Evolutionary conservation across 1,140 invertebrate species (phyloP), one percentile per base, ranked within the genome.

Genomic region (Muscidifurax raptorellus): DNA sequence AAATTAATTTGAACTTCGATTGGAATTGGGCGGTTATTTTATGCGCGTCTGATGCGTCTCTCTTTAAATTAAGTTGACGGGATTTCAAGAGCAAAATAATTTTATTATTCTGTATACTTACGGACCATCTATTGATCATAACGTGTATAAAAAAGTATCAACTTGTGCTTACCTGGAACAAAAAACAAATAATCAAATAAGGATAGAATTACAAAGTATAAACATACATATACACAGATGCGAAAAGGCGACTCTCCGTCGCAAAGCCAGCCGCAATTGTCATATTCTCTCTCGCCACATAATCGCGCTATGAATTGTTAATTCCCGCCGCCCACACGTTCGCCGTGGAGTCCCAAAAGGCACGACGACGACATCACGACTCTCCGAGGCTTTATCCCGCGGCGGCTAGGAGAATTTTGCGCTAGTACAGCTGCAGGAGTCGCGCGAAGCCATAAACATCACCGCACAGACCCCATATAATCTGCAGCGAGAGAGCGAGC

Each of bases 371-470:
- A 18, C 72, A 77, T 77, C 75, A 69, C 67, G 67, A 30, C 67
- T 69, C 66, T 27, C 66, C 27, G 67, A 30, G 71, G 77, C 82
- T 88, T 88, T 87, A 88, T 88, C 82, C 86, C 72, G 52, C 79
- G n/a, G n/a, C 86, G 89, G 90, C 88, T 59, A n/a, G 52, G 52
- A 90, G 88, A 90, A 91, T 91, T 91, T 91, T 90, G 87, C 90
- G 90, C 90, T n/a, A n/a, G n/a, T n/a, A n/a, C n/a, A n/a, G n/a
- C n/a, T 22, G 13, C 18, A 10, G 44, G 0, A 18, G 12, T 18
- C 47, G 47, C 89, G 89, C 87, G 87, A 90, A 91, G 90, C 91
- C 90, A 90, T 92, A 92, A 91, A 92, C 90, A 92, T 81, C 64
- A 88, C 59, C 66, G 66, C 83, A 82, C 84, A 80, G 80, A 59